These are phyloP conservation scores for Crossaster papposus DNA, from an alignment of 53 echinoderm and acorn worm genomes.

Conservation along the genomic window DNA sequence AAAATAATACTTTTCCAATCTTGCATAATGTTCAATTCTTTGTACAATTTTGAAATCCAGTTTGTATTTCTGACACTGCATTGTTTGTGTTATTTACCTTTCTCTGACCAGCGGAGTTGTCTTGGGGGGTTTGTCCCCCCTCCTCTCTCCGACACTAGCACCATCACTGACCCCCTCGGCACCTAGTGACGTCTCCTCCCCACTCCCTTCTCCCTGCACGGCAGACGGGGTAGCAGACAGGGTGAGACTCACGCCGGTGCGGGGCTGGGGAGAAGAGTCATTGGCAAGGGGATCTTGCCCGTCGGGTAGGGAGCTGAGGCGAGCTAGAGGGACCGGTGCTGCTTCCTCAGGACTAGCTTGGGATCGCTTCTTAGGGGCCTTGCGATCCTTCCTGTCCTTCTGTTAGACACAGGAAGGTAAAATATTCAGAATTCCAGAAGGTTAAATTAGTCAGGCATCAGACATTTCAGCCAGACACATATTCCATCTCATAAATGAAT, in stretches of 20 bases:
- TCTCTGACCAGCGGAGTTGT: slow-evolving; percentile 87
- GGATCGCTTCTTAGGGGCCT: slow-evolving; percentile 48
- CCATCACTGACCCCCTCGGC: slow-evolving; percentile 46
- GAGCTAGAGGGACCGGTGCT: slow-evolving; percentile 34
- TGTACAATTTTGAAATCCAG: neutral
- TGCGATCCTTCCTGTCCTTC: slow-evolving; percentile 77
- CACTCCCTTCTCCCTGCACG: slow-evolving; percentile 24
- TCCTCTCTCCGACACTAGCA: slow-evolving; percentile 29
- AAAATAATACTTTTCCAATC: neutral
- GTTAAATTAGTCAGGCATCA: neutral
- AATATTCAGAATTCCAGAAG: neutral
- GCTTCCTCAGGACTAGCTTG: slow-evolving; percentile 26
- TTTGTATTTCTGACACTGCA: neutral
- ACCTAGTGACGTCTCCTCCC: slow-evolving; percentile 9
- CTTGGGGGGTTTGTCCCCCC: slow-evolving; percentile 73
- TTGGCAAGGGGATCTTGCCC: neutral
- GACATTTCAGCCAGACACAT: too few species aligned
- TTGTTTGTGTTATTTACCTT: slow-evolving; percentile 67
- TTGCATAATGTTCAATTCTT: neutral
- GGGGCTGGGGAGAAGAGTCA: neutral
- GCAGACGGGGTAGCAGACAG: slow-evolving; percentile 27
- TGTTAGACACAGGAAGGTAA: slow-evolving; percentile 10
- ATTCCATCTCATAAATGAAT: too few species aligned
- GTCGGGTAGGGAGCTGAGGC: slow-evolving; percentile 38
- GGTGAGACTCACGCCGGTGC: slow-evolving; percentile 14